Base-by-base conservation (phyloP, 2,797 vertebrate genomes). In the Champsocephalus gunnari region DNA sequence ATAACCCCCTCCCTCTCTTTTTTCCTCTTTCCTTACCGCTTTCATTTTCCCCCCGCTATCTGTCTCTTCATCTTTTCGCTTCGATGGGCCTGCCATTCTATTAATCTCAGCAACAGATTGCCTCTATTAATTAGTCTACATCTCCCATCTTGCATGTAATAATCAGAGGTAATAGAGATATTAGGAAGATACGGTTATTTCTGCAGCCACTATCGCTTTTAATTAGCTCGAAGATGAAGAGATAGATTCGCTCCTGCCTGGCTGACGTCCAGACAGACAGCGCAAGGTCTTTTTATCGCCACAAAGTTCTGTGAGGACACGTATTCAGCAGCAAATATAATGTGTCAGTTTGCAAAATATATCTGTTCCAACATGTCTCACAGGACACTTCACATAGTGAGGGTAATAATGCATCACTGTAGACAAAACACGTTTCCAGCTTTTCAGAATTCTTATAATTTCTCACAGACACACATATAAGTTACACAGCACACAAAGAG, bases 71-170 rank as follows among this genome's bases (percentile, higher is more conserved):
- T 92, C 87, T 83, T 81, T 82, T 62, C 13, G 74, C 88, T 89
- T 79, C 62, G 3, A 80, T 75, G 77, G 66, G 63, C 50, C 77
- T 81, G 83, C 84, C 80, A 86, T 84, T 88, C 72, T 74, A 85
- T 86, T 92, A 92, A 89, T 93, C 88, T 88, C 80, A 62, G 81
- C 78, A 85, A 88, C 90, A 90, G 88, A 92, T 90, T 89, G 87
- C 80, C 67, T 86, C 85, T 87, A 86, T 93, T 93, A 92, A 93
- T 93, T 93, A 92, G 82, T 73, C 86, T 56, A 61, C 81, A 78
- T 88, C 77, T 87, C 81, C 89, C 80, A 88, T 92, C 80, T 80
- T 90, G 75, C 84, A 79, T 90, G 82, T 87, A 84, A 92, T 93
- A 88, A 88, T 91, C 83, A 80, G 80, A 79, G 74, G 80, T 89